Base-by-base conservation (phyloP, 2,888 invertebrate genomes). In the Ametastegia equiseti region DNA sequence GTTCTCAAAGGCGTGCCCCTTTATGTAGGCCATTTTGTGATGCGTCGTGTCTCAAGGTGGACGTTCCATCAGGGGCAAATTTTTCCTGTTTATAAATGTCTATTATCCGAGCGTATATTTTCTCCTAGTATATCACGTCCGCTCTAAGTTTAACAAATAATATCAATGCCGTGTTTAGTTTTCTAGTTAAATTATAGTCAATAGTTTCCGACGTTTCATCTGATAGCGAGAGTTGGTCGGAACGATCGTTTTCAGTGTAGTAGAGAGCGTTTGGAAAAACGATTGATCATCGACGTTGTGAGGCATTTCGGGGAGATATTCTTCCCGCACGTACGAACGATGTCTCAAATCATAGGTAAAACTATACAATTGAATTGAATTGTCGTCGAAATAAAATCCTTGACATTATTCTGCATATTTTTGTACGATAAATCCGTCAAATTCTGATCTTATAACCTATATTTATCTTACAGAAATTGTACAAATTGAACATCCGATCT, bases 11-110 rank as follows among this genome's bases (percentile, higher is more conserved):
- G 87, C 86, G 88, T 88, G 88, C 89, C 89, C 90, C 89, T 90
- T 88, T 85, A 85, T 86, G 84, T 89, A 90, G 89, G 89, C 90
- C 89, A 89, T 90, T 87, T 89, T 89, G 87, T 86, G 71, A 73
- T 82, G 83, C 86, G 85, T 87, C 82, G 84, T 85, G 85, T 84
- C 84, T 86, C 84, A 83, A 85, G 86, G 88, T 88, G 85, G 86
- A 84, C 86, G 86, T 86, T 84, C 83, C 81, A 86, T 82, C 86
- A 89, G 89, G 89, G 87, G 89, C 89, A 84, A 82, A 82, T 84
- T 82, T 84, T 82, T 57, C 60, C 36, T 23, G 33, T 78, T 78
- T 57, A 54, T 54, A 54, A 54, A 54, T 23, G 54, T 23, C 9
- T 23, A 23, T 19, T 54, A 23, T 11, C 11, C 11, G 0, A 54